Conservation (phyloP, 37 sponge, comb jelly and placozoan genomes). For the Mnemiopsis leidyi region DNA sequence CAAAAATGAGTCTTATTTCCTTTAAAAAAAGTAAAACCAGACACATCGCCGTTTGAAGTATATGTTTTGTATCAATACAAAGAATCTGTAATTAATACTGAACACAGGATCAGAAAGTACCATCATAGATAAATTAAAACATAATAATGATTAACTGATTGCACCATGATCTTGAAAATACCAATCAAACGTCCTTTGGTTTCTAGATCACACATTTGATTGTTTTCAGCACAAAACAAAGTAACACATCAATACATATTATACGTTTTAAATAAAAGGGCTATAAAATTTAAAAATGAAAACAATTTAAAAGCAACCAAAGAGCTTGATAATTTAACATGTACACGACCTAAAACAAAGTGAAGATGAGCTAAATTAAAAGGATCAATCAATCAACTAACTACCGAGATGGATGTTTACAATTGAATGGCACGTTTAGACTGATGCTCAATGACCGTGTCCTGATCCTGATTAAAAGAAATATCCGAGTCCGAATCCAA, state of each 20-base stretch:
- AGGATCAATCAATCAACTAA: no score
- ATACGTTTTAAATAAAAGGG: not conserved
- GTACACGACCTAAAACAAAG: not conserved
- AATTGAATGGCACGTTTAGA: not conserved
- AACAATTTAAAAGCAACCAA: not conserved
- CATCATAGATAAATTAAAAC: not conserved
- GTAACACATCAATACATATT: not conserved
- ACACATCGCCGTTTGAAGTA: not conserved
- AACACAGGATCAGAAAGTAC: not conserved
- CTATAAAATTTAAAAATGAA: not conserved
- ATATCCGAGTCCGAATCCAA: constrained; percentile 24
- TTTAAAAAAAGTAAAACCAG: not conserved
- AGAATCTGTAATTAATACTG: not conserved
- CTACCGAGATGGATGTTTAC: no score
- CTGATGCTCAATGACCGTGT: not conserved
- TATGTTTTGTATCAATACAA: not conserved
- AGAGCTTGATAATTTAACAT: not conserved
- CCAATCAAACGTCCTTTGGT: not conserved
- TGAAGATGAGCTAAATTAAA: not conserved
- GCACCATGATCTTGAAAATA: not conserved
- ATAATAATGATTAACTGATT: not conserved
- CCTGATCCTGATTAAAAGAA: constrained; percentile 12
- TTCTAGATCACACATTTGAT: not conserved
- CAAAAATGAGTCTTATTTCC: no score
- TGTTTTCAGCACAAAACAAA: not conserved